These are phyloP conservation scores for Pardosa pseudoannulata DNA, from an alignment of 2,888 invertebrate species.

Conservation along the genomic window DNA sequence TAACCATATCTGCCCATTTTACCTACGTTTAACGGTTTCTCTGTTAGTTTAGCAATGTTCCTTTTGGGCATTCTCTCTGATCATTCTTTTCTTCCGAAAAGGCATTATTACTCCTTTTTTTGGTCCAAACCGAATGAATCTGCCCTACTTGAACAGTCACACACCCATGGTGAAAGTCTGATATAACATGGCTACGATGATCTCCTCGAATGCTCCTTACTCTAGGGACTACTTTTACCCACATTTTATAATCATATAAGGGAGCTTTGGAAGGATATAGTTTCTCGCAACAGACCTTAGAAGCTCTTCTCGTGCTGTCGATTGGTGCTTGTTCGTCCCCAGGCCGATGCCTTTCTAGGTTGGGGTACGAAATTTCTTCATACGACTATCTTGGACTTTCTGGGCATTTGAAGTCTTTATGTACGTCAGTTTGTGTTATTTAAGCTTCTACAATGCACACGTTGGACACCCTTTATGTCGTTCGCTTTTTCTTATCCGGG, in stretches of 20 bases:
- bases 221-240: neutral
- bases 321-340: neutral
- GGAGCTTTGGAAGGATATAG: conserved; percentile 45
- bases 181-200: conserved; percentile 40
- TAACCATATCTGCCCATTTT: neutral
- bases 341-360: neutral
- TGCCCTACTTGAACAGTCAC: conserved; percentile 13
- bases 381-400: neutral
- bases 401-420: neutral
- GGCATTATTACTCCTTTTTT: no score
- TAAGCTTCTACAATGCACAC: conserved; percentile 35
- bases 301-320: conserved; percentile 1
- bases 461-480: conserved; percentile 1
- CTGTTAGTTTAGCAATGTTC: no score
- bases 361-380: neutral
- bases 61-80: no score
- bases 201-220: conserved; percentile 25
- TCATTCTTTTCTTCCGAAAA: neutral
- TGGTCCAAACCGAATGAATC: no score
- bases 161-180: conserved; percentile 49
- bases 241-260: conserved; percentile 13
- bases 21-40: neutral
- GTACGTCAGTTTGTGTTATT: conserved; percentile 8
- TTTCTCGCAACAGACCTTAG: conserved; percentile 36
- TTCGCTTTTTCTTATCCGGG: neutral